These are phyloP conservation scores for Danio rerio DNA, from an alignment of 2,113 vertebrate genomes.

Conservation along the genomic window DNA sequence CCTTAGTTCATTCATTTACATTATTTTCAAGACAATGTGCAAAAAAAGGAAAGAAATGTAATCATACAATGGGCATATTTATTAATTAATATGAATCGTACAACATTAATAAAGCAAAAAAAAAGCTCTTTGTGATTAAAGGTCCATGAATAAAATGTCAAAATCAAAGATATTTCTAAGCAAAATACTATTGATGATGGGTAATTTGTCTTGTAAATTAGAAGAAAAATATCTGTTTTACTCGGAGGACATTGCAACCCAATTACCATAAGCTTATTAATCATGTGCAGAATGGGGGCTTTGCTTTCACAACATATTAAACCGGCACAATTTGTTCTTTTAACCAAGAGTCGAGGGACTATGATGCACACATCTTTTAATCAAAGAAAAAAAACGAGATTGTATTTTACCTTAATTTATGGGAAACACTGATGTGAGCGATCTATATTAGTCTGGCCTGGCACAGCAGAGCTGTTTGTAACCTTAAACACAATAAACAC, in stretches of 20 bases:
- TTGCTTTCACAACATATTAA: constrained; percentile 33
- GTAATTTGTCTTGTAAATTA: constrained; percentile 55
- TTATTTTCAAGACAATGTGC: not conserved
- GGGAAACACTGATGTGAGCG: not conserved
- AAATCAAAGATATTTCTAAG: constrained; percentile 32
- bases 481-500: constrained; percentile 2
- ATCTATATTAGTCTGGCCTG: not conserved
- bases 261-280: constrained; percentile 54
- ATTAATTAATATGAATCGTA: constrained; percentile 14
- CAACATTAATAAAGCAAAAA: constrained; percentile 16
- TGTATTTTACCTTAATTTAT: constrained; percentile 7
- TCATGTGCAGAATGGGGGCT: constrained; percentile 37
- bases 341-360: constrained; percentile 21
- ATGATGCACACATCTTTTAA: constrained; percentile 37
- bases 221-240: constrained; percentile 51
- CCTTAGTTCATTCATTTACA: constrained; percentile 2
- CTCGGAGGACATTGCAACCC: constrained; percentile 46
- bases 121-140: constrained; percentile 31
- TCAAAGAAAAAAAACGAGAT: not conserved
- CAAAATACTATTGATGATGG: constrained; percentile 55
- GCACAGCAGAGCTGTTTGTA: not conserved
- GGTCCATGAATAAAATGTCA: not conserved
- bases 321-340: constrained; percentile 15
- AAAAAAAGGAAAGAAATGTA: not conserved
- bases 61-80: not conserved